These are phyloP conservation scores for Thalpophila matura DNA, from an alignment of 2,888 invertebrate genomes.

Conservation along the genomic window DNA sequence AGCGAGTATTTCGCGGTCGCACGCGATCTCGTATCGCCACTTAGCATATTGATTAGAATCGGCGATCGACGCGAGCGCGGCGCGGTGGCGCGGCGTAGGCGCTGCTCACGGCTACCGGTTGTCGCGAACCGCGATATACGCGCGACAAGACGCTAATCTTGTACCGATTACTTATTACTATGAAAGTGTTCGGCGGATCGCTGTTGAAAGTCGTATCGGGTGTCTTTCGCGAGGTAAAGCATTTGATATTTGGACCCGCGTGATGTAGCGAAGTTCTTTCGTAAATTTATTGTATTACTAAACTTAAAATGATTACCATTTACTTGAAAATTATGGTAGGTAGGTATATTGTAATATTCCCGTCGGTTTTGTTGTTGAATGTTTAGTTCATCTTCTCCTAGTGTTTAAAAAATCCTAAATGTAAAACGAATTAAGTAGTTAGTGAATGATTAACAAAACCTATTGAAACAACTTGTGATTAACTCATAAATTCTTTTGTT, in stretches of 20 bases:
- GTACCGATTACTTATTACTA: constrained; percentile 51
- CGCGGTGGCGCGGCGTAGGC: constrained; percentile 42
- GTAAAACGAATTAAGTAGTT: no score
- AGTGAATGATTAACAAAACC: no score
- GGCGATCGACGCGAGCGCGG: constrained; percentile 59
- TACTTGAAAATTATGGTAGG: no score
- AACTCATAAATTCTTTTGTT: no score
- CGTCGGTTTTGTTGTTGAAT: no score
- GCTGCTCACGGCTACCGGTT: constrained; percentile 33
- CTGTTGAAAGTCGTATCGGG: constrained; percentile 42
- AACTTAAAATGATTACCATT: background rate
- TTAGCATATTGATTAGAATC: constrained; percentile 84
- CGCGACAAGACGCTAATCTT: constrained; percentile 58
- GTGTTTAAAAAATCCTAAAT: no score
- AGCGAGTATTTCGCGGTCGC: constrained; percentile 65
- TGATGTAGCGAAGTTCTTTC: background rate
- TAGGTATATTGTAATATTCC: no score
- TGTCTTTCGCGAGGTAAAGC: constrained; percentile 22
- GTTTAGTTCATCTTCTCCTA: no score
- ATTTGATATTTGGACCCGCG: constrained; percentile 3
- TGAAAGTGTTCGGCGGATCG: constrained; percentile 42
- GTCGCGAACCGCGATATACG: constrained; percentile 41
- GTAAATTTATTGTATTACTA: background rate
- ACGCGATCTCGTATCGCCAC: constrained; percentile 68
- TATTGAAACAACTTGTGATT: no score